Evolutionary conservation across 2,113 vertebrate genomes (phyloP).

Genomic region (Xiphias gladius): DNA sequence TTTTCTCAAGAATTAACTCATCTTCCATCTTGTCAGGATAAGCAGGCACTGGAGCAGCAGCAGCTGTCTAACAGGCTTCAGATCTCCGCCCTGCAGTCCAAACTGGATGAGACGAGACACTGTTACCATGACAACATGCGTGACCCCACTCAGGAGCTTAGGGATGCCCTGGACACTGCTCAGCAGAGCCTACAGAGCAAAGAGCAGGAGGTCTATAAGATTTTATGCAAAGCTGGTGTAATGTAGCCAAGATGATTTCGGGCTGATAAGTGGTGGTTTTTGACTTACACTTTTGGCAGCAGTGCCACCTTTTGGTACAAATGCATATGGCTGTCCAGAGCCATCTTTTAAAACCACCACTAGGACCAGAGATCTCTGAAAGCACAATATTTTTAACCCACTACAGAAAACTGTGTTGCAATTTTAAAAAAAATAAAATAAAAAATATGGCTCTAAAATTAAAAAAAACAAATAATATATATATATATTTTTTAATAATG

Average conservation of each 20-base stretch:
- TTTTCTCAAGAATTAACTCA: neutral
- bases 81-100: constrained; percentile 90
- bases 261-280: neutral
- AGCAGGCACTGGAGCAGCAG: constrained; percentile 90
- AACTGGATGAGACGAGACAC: constrained; percentile 87
- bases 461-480: too few relatives aligned
- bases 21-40: constrained; percentile 84
- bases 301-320: constrained; percentile 54
- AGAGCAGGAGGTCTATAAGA: constrained; percentile 85
- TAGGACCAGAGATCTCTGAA: neutral
- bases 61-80: constrained; percentile 88
- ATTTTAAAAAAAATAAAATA: too few relatives aligned
- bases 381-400: neutral
- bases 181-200: constrained; percentile 82
- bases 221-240: constrained; percentile 5
- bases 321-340: neutral
- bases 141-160: constrained; percentile 78
- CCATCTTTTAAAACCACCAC: neutral
- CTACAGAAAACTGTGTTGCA: neutral
- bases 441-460: too few relatives aligned
- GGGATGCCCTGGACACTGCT: constrained; percentile 82
- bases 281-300: neutral
- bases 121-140: constrained; percentile 73
- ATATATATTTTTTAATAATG: neutral
- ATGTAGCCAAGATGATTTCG: constrained; percentile 1